Evolutionary conservation across 35 echinoderm and acorn worm genomes (phyloP).

Genomic region (Heliocidaris erythrogramma): DNA sequence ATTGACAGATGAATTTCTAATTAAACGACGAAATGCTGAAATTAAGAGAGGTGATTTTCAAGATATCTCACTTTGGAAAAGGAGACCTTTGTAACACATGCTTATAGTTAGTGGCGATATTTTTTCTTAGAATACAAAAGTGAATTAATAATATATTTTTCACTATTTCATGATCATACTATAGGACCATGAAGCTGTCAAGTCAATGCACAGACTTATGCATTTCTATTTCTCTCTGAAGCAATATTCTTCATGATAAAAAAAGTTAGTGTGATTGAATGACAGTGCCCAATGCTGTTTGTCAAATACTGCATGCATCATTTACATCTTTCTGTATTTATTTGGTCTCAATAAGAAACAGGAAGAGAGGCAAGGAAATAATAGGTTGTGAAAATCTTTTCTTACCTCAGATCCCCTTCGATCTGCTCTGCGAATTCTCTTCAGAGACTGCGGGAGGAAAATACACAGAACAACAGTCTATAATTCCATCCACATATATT

Average conservation of each 20-base stretch:
- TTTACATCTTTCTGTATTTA: background rate
- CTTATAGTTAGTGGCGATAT: background rate
- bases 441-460: constrained; percentile 74
- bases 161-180: background rate
- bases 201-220: background rate
- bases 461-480: too few species aligned
- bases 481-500: too few species aligned
- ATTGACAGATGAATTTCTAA: too few species aligned
- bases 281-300: background rate
- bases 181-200: background rate
- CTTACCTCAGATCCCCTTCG: constrained; percentile 88
- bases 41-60: too few species aligned
- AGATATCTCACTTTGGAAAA: too few species aligned
- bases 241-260: background rate
- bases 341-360: background rate
- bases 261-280: background rate
- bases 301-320: background rate
- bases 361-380: background rate
- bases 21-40: too few species aligned
- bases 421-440: constrained; percentile 91
- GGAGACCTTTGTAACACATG: background rate
- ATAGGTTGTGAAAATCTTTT: background rate
- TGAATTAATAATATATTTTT: background rate
- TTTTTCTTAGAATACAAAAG: background rate
- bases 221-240: background rate